Evolutionary conservation across 2,888 invertebrate species (phyloP).

Genomic region (Caenorhabditis japonica): DNA sequence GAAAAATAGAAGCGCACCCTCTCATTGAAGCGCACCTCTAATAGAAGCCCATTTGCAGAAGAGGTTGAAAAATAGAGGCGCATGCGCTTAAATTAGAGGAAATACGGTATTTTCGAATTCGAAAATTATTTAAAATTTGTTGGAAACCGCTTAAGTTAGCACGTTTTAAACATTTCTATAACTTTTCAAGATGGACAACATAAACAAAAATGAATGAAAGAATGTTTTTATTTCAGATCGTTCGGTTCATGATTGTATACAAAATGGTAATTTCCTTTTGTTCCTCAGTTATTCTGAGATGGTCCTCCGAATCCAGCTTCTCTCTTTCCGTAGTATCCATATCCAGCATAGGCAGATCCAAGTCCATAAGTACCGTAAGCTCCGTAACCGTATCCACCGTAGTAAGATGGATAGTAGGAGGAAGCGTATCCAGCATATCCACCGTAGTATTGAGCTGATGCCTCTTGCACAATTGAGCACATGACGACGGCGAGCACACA

Average conservation of each 20-base stretch:
- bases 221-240: conserved; percentile 6
- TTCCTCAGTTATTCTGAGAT: neutral
- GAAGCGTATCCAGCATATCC: conserved; percentile 35
- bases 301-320: conserved; percentile 18
- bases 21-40: no score
- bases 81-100: no score
- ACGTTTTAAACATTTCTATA: no score
- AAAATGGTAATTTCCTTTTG: neutral
- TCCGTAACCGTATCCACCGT: conserved; percentile 30
- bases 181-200: no score
- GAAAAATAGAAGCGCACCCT: no score
- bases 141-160: no score
- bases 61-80: no score
- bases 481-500: conserved; percentile 38
- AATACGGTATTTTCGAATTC: no score
- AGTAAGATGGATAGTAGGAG: conserved; percentile 40
- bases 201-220: no score
- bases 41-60: no score
- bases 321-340: conserved; percentile 18
- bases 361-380: conserved; percentile 34
- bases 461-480: conserved; percentile 41
- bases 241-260: neutral
- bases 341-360: conserved; percentile 10
- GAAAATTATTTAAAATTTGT: no score
- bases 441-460: conserved; percentile 34